Base-by-base conservation (phyloP, 64 coral and sea anemone genomes). In the Hydrozoanthus tunicans region DNA sequence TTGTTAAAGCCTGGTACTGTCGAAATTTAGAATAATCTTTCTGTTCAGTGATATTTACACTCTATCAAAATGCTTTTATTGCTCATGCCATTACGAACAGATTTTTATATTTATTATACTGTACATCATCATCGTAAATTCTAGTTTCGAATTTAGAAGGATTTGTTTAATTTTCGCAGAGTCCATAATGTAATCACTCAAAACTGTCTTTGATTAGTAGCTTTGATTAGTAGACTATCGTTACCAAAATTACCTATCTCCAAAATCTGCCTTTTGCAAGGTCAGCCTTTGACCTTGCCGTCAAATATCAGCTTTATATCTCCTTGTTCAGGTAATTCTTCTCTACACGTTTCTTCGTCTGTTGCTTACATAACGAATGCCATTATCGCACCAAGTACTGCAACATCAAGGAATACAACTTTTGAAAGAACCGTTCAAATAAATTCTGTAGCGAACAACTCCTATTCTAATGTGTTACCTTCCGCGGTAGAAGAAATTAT, bases 241-340 rank as follows among this genome's bases (percentile, higher is more conserved):
- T 70, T 25, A 26, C 0, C 8, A 75, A 75, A 3, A 3, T 43
- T 62, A 15, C 51, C n/a, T 6, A 17, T 64, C 26, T 15, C 59
- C 23, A 63, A 81, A 20, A 6, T 81, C 1, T 15, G 2, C 61
- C 7, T 24, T 53, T 59, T 3, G 58, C 58, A 57, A 79, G 20
- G 56, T 0, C n/a, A 23, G 4, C 51, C 20, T 9, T 10, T 62
- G 7, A 80, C 78, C 27, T 32, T 80, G n/a, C 55, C 58, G 12
- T 80, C 78, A 58, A 80, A 62, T 80, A 8, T 26, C 17, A 82
- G 80, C 12, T 51, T 82, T 64, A 62, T 64, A 53, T 82, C 32
- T 82, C 58, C 80, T 51, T 82, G 32, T 75, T 75, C 80, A 82
- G 80, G 80, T 43, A 43, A 43, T 32, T 65, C 60, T 56, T n/a